Base-by-base conservation (phyloP, 1,140 invertebrate species). In the Saxidomus purpurata region DNA sequence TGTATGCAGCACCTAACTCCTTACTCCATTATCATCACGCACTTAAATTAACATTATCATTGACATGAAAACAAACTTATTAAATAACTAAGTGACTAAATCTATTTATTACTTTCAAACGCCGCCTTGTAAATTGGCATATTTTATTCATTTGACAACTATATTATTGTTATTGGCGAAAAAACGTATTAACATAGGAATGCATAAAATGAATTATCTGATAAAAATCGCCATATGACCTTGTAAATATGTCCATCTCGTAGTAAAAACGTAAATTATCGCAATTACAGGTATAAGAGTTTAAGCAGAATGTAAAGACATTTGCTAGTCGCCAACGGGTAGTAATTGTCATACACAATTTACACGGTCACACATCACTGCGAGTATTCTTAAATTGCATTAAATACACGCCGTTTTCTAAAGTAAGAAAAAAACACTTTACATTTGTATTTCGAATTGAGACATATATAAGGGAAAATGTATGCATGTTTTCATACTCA, bases 171-270 rank as follows among this genome's bases (percentile, higher is more conserved):
- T n/a, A n/a, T n/a, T n/a, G 52, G 8, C 52, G 31, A 67, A 67
- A 61, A 13, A 67, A 28, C 55, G 55, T 59, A 22, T 59, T 31
- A 71, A 71, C 67, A 71, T 4, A 71, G 67, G 67, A 36, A 71
- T 71, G 67, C 34, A n/a, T 71, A 38, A 15, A 71, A 31, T 6
- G 15, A 71, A 31, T 36, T 71, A 71, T 38, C 13, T 28, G 34
- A 38, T 71, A 71, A 40, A 63, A 36, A 71, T 71, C 67, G 67
- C 67, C 38, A 38, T 38, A 17, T 25, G 67, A 22, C n/a, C 34
- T 71, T 71, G 36, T 71, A 71, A 25, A 71, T 8, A 38, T 36
- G 17, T 38, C 31, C 31, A n/a, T 38, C 25, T 38, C 6, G 15
- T 28, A 15, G 22, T 71, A 36, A 38, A 71, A 71, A 22, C 52